Base-by-base conservation (phyloP, 37 sponge, comb jelly and placozoan species). In the Beroe ovata region DNA sequence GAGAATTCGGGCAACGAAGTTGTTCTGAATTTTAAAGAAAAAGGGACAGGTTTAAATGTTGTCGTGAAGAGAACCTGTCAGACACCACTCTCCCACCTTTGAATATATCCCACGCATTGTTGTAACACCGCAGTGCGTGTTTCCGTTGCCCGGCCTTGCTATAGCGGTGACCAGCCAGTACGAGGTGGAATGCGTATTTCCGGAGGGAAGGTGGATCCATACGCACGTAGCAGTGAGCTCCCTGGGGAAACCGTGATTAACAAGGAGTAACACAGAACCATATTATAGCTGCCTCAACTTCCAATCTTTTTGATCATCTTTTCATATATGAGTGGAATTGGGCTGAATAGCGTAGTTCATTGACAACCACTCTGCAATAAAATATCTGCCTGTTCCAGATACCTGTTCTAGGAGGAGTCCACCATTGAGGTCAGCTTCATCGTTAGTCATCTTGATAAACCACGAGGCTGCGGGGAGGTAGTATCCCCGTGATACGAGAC, bases 131-230 rank as follows among this genome's bases (percentile, higher is more conserved):
- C 22, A 77, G 84, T 23, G 84, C 84, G 84, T 77, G 84, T 42
- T 77, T 77, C 84, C 84, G 26, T 90, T 96, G 96, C 0, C 71
- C 89, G 0, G 92, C 72, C 54, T 91, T 91, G 88, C 90, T 90
- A 91, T 90, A 96, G 47, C 95, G 89, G 64, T 96, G 95, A 0
- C 92, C 95, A 0, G 97, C 93, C 62, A 96, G 91, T 6, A 96
- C 90, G 22, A 96, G 36, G 89, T 96, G 95, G 38, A 96, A 92
- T 28, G 94, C 93, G 88, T 92, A 96, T 91, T 96, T 95, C 18
- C 97, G 88, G 0, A 58, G 38, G 91, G 93, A 93, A 32, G 92
- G 89, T 4, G 93, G 93, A 11, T 88, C 58, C 59, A 84, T 28
- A 0, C 89, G 66, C 6, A 94, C 93, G 64, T 93, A 96, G 59